Base-by-base conservation (phyloP, 2,797 vertebrate species). In the Orestias chungarensis region DNA sequence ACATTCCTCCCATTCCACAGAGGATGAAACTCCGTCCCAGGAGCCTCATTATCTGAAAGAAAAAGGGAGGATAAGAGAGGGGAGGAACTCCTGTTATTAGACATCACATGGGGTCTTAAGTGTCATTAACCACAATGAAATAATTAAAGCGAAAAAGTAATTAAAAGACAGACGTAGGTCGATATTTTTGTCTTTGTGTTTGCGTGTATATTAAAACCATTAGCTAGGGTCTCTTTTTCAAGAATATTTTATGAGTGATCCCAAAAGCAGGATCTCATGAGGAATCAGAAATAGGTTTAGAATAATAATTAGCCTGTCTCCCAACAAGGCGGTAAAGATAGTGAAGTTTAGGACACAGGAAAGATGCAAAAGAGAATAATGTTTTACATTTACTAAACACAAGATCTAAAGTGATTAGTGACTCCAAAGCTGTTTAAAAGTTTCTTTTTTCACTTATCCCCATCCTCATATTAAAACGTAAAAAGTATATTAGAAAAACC, bases 1-100 rank as follows among this genome's bases (percentile, higher is more conserved):
- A 76, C 91, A 93, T 94, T 93, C 89, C 85, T 92, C 40, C 79
- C 91, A 93, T 95, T 94, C 92, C 91, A 83, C 75, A 86, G 74
- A 64, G 82, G 81, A 90, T 91, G 89, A 90, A 84, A 87, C 73
- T 15, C 82, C 65, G 78, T 87, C 82, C 86, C 83, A 81, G 82
- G 83, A 92, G 79, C 74, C 89, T 87, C 81, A 87, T 94, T 91
- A 91, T 94, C 93, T 91, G 75, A 85, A 86, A 82, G 80, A 83
- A 74, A 68, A 79, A 68, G 76, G 74, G 76, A 82, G 77, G 77
- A 83, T 81, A 79, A 81, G 82, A 86, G 77, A 73, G 77, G 83
- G 69, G 73, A 70, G 74, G 81, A 80, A 87, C 84, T 71, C 76
- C 77, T 76, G 84, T 89, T 86, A 85, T 86, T 84, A 84, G 66